Evolutionary conservation across 2,113 vertebrate species (phyloP).

Genomic region (Onychostoma macrolepis): DNA sequence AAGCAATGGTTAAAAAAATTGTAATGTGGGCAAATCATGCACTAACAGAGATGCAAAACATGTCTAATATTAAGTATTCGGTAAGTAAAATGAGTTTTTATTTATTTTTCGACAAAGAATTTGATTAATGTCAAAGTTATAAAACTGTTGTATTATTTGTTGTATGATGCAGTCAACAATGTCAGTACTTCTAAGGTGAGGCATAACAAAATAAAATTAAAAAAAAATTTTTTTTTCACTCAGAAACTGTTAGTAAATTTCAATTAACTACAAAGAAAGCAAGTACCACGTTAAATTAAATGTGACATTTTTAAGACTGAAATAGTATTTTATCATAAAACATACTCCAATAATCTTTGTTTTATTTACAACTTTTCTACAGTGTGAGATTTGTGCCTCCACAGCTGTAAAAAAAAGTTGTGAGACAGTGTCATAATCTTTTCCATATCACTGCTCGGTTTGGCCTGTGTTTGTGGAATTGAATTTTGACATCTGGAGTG

Average conservation of each 20-base stretch:
- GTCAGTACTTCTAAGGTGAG: neutral
- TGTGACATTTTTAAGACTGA: neutral
- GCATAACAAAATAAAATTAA: neutral
- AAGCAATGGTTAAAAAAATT: neutral
- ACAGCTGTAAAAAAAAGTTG: neutral
- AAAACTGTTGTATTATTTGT: neutral
- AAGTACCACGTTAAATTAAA: neutral
- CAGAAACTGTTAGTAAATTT: neutral
- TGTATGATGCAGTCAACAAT: neutral
- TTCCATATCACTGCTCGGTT: neutral
- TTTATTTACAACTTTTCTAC: neutral
- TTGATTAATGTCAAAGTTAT: neutral
- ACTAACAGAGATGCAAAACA: neutral
- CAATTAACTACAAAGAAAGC: neutral
- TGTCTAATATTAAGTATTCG: neutral
- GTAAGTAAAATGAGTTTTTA: neutral
- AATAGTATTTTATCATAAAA: too few relatives aligned
- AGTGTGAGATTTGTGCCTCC: neutral
- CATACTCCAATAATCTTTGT: neutral
- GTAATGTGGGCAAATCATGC: neutral
- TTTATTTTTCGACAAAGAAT: neutral
- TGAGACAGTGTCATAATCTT: neutral
- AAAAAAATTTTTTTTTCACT: neutral
- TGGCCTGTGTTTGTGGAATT: neutral
- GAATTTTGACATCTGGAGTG: slow-evolving; percentile 31